Percentiles rank a stretch among this genome's conserved stretches.
Evolutionary conservation across 2,113 vertebrate species (phyloP).

Genomic region (Trichechus manatus): DNA sequence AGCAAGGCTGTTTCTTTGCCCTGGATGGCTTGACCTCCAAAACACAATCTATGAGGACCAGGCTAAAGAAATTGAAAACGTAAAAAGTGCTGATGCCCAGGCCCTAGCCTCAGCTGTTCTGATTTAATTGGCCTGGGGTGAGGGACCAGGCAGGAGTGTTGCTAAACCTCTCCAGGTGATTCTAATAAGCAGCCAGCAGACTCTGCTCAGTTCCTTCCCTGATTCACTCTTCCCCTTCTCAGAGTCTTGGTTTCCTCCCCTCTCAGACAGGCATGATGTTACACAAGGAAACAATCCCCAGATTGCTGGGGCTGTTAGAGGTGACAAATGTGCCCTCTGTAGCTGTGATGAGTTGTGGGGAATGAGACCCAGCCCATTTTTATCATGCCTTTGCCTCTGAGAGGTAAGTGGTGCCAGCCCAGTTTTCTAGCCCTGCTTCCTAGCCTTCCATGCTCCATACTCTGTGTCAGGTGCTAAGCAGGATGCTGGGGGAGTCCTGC

Average conservation of each 20-base stretch:
- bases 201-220: background rate
- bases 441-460: fast-evolving
- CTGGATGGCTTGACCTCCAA: background rate
- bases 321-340: background rate
- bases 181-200: background rate
- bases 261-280: background rate
- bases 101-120: background rate
- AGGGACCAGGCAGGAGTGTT: background rate
- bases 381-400: background rate
- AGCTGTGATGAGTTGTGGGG: background rate
- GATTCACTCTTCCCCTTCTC: background rate
- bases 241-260: background rate
- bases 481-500: background rate
- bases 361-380: background rate
- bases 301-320: background rate
- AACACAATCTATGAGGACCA: background rate
- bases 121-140: background rate
- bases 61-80: background rate
- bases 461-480: background rate
- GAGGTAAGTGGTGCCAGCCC: background rate
- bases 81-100: background rate
- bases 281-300: background rate
- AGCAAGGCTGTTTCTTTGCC: background rate
- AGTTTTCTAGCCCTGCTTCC: background rate
- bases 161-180: background rate